phyloP scores from a whole-genome alignment of 2,888 invertebrate species.

The Bruchidius siliquastri region DNA sequence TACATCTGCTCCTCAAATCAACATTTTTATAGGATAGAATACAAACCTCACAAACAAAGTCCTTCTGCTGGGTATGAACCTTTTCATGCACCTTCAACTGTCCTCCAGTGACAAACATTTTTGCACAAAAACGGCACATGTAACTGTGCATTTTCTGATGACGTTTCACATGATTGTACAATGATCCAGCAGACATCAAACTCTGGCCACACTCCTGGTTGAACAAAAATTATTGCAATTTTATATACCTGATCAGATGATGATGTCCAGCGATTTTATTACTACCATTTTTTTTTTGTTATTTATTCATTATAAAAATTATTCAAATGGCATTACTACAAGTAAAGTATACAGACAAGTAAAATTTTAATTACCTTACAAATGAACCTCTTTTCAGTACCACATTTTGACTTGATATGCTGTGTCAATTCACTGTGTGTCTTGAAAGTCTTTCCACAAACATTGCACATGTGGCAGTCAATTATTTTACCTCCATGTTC shows the following conservation, averaged over 20 bases:
- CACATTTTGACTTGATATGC: constrained; percentile 45
- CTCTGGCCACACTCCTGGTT: constrained; percentile 34
- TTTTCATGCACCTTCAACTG: constrained; percentile 40
- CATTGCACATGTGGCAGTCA: constrained; percentile 40
- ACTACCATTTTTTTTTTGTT: no score
- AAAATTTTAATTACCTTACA: constrained; percentile 43
- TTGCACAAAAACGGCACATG: constrained; percentile 42
- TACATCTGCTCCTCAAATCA: no score
- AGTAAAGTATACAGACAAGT: no score
- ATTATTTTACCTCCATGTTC: constrained; percentile 41
- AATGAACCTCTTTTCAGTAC: constrained; percentile 43
- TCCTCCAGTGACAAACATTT: constrained; percentile 37
- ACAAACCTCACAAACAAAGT: constrained; percentile 38
- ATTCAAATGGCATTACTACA: no score
- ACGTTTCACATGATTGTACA: constrained; percentile 37
- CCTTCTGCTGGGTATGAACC: constrained; percentile 41
- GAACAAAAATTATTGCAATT: constrained; percentile 3
- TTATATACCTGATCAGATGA: no score
- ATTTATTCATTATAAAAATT: no score
- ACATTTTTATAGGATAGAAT: background rate
- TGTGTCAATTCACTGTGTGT: constrained; percentile 42
- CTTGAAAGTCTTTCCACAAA: constrained; percentile 47
- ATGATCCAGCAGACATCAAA: constrained; percentile 38
- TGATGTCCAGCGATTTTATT: no score
- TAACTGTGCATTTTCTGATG: constrained; percentile 33